Conservation (phyloP, 2,797 vertebrate species). For the Emys orbicularis region DNA sequence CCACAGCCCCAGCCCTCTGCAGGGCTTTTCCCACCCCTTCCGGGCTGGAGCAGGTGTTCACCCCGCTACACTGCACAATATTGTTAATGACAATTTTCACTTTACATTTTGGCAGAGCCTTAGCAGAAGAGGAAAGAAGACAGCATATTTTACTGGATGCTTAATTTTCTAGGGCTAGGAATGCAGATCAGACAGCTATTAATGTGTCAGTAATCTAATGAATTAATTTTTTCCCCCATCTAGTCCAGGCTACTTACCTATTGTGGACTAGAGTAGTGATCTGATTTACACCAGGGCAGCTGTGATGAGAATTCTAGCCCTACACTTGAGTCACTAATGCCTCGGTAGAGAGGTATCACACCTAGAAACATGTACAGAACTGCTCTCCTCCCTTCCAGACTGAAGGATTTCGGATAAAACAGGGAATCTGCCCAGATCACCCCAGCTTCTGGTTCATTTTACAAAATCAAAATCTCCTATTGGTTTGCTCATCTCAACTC, state of each 20-base stretch:
- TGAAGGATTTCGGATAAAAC: neutral
- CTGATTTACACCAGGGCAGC: neutral
- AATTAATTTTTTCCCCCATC: accelerated
- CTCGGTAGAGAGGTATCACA: accelerated
- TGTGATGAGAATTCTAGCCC: accelerated
- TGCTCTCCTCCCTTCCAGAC: neutral
- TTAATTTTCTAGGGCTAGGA: neutral
- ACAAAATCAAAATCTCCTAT: accelerated
- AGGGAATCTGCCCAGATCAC: neutral
- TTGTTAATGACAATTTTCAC: neutral
- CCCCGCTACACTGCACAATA: no score
- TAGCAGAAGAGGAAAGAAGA: neutral
- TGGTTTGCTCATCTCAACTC: neutral
- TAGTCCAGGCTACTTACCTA: accelerated
- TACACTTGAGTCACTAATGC: neutral
- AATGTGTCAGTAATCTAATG: neutral
- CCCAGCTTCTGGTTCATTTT: neutral
- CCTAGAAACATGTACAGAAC: neutral
- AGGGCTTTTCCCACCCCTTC: no score
- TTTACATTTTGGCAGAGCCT: accelerated
- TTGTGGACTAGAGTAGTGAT: no score
- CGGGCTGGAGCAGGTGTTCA: no score
- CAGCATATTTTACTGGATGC: neutral
- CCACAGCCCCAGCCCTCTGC: no score
- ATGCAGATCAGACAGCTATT: neutral